Base-by-base conservation (phyloP, 2,113 vertebrate species). In the Erythrocercus mccallii region DNA sequence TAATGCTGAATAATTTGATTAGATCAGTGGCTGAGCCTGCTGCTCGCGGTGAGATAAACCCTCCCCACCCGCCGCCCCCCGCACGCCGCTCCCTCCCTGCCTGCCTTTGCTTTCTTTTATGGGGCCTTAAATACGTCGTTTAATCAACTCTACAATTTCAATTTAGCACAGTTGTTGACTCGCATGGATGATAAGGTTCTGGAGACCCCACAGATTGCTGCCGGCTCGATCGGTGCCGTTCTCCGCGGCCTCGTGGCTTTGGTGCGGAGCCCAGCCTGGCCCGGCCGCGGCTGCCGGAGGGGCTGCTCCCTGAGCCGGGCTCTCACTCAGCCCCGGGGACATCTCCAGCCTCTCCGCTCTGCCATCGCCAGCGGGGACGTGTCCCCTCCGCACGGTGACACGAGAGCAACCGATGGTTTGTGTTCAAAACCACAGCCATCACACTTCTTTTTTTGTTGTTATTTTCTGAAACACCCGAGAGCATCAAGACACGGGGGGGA, bases 1-100 rank as follows among this genome's bases (percentile, higher is more conserved):
- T 97, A 97, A 98, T 98, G 97, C 97, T 98, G 97, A 98, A 98
- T 98, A 98, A 98, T 98, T 98, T 98, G 98, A 98, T 98, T 97
- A 98, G 97, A 98, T 98, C 97, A 97, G 97, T 97, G 97, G 84
- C 97, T 98, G 97, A 97, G 97, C 97, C 98, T 97, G 96, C 98
- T 98, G 98, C 97, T 97, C 66, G 79, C 68, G 96, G 97, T 90
- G 97, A 97, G 97, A 98, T 98, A 98, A 98, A 97, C 96, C 97
- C 96, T 96, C 95, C 97, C 97, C 57, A 53, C 61, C 95, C 66
- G 35, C 62, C 10, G 79, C 81, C 86, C 82, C 76, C 91, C 54
- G 58, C 53, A 13, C 6, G 20, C 78, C 48, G 23, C 77, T 81
- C 92, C 85, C 87, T 76, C 48, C 80, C 72, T 56, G 91, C 61